phyloP scores from a whole-genome alignment of 2,888 invertebrate species.

The Apotomis turbidana region DNA sequence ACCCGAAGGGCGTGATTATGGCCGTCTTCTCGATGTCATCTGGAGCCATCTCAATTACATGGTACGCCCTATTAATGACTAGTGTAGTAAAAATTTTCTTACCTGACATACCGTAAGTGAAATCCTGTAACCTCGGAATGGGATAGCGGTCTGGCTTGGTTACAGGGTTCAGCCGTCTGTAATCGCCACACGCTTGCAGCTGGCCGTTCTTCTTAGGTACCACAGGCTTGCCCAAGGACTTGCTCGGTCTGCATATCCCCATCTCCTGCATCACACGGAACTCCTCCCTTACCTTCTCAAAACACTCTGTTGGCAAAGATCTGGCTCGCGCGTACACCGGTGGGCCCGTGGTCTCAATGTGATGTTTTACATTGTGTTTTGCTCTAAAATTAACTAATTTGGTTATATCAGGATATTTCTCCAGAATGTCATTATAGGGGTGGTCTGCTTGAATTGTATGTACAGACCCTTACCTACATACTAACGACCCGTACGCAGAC shows the following conservation, averaged over 20 bases:
- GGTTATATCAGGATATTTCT: neutral
- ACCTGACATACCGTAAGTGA: neutral
- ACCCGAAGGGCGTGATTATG: too few species aligned
- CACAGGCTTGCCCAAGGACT: constrained; percentile 41
- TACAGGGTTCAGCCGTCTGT: constrained; percentile 50
- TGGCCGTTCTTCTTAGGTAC: constrained; percentile 22
- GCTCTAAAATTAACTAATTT: neutral
- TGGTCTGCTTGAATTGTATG: neutral
- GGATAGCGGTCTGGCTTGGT: constrained; percentile 41
- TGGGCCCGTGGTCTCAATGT: constrained; percentile 9
- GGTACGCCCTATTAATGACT: constrained; percentile 5
- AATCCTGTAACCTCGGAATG: neutral
- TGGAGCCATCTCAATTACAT: neutral
- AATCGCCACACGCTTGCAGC: constrained; percentile 16
- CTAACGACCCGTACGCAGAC: neutral
- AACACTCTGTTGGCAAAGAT: constrained; percentile 5
- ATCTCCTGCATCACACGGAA: neutral
- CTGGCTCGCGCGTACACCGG: constrained; percentile 3
- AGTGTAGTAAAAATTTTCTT: constrained; percentile 1
- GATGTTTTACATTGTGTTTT: neutral
- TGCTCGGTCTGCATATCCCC: constrained; percentile 14
- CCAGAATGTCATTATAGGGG: neutral
- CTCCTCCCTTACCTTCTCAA: neutral
- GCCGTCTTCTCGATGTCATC: neutral
- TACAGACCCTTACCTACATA: neutral